Evolutionary conservation across 2,113 vertebrate genomes (phyloP).

Genomic region (Halcyon malimbica): DNA sequence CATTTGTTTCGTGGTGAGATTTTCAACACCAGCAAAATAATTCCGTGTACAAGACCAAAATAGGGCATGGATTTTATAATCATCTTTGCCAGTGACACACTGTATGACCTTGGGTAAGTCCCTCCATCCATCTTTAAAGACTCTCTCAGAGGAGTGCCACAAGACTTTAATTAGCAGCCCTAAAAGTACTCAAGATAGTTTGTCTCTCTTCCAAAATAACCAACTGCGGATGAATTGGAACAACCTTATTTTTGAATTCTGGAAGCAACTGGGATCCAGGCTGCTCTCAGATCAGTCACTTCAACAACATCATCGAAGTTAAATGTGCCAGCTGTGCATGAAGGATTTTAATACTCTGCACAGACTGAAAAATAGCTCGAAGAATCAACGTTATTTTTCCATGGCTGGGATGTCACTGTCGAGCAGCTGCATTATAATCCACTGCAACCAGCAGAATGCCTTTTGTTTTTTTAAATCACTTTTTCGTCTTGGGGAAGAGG

Average conservation of each 20-base stretch:
- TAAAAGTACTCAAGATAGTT: neutral
- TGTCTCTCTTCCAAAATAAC: conserved; percentile 38
- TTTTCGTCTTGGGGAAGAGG: neutral
- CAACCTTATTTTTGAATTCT: conserved; percentile 16
- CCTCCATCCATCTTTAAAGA: neutral
- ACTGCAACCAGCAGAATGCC: conserved; percentile 18
- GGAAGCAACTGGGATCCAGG: conserved; percentile 7
- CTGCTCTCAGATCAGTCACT: conserved; percentile 36
- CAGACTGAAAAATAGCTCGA: conserved; percentile 3
- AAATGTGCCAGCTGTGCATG: conserved; percentile 43
- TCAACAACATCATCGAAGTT: conserved; percentile 28
- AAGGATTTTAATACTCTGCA: neutral
- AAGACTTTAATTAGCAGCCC: conserved; percentile 34
- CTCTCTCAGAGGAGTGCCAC: neutral
- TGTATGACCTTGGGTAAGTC: neutral
- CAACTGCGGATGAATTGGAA: conserved; percentile 23
- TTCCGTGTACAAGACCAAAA: neutral
- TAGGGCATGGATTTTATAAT: neutral
- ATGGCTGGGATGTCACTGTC: neutral
- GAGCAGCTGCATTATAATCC: conserved; percentile 45
- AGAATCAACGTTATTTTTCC: conserved; percentile 23
- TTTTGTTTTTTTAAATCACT: neutral
- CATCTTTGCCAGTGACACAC: neutral
- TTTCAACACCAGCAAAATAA: neutral
- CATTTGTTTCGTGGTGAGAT: neutral